Evolutionary conservation across 2,113 vertebrate genomes (phyloP).

Genomic region (Oceanodroma tethys): DNA sequence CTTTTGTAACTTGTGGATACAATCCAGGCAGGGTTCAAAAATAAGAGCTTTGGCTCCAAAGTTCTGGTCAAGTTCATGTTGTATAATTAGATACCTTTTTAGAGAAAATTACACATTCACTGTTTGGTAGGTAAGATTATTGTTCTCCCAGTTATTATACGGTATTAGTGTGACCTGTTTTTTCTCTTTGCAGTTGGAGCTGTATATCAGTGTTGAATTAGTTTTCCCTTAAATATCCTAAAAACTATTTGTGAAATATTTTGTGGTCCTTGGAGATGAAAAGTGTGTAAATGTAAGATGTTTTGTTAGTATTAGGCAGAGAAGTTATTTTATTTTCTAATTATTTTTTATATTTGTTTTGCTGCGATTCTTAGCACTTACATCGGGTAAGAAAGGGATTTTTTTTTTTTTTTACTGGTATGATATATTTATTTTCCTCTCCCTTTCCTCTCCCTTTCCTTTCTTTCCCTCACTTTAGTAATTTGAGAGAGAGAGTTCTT

Average conservation of each 20-base stretch:
- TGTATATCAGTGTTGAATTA: background rate
- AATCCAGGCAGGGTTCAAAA: background rate
- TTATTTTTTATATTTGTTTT: background rate
- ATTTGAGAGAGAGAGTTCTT: background rate
- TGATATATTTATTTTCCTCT: background rate
- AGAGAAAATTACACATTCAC: background rate
- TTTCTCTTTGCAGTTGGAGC: background rate
- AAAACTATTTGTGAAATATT: background rate
- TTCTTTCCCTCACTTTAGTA: background rate
- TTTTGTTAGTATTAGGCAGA: background rate
- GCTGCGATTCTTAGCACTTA: background rate
- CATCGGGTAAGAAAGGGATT: background rate
- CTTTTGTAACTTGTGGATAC: background rate
- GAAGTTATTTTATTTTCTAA: background rate
- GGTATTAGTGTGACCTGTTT: background rate
- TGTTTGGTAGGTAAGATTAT: background rate
- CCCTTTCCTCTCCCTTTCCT: background rate
- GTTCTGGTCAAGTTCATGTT: background rate
- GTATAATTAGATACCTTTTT: background rate
- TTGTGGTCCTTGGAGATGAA: background rate
- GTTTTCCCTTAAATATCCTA: background rate
- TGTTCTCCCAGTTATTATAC: background rate
- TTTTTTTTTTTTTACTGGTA: background rate
- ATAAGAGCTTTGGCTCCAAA: background rate
- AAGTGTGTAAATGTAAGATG: background rate